Evolutionary conservation across 2,888 invertebrate species (phyloP).

Genomic region (Laspeyria flexula): DNA sequence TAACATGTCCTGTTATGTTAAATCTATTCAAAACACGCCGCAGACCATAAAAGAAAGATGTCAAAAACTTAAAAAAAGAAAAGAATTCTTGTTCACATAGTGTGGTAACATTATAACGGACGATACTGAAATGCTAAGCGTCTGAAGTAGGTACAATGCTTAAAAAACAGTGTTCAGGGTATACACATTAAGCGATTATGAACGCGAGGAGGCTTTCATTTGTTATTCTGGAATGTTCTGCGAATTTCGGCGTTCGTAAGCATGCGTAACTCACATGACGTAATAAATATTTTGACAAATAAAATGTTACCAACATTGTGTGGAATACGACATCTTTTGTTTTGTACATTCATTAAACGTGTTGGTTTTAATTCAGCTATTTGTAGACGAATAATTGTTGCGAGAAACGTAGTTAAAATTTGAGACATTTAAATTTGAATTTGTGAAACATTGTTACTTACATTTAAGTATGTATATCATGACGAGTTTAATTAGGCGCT

Average conservation of each 20-base stretch:
- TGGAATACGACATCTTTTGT: conserved; percentile 31
- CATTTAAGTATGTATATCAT: background rate
- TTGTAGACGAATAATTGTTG: background rate
- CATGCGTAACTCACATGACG: conserved; percentile 39
- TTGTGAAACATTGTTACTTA: background rate
- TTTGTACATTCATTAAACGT: conserved; percentile 18
- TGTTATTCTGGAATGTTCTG: conserved; percentile 41
- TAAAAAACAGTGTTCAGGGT: conserved; percentile 27
- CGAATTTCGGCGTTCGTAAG: conserved; percentile 48
- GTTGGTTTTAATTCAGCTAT: conserved; percentile 7
- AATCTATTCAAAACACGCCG: too few species aligned
- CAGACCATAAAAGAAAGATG: too few species aligned
- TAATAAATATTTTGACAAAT: conserved; percentile 50
- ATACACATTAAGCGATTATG: conserved; percentile 48
- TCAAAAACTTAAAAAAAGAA: too few species aligned
- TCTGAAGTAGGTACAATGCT: too few species aligned
- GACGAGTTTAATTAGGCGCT: background rate
- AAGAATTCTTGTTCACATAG: too few species aligned
- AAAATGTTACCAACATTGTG: conserved; percentile 29
- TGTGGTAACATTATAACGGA: too few species aligned
- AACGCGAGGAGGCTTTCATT: conserved; percentile 52
- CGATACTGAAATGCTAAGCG: too few species aligned
- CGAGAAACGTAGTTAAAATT: background rate
- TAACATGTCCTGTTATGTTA: too few species aligned
- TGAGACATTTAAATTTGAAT: background rate